phyloP scores from a whole-genome alignment of 2,888 invertebrate species.

The Drosophila rubida region DNA sequence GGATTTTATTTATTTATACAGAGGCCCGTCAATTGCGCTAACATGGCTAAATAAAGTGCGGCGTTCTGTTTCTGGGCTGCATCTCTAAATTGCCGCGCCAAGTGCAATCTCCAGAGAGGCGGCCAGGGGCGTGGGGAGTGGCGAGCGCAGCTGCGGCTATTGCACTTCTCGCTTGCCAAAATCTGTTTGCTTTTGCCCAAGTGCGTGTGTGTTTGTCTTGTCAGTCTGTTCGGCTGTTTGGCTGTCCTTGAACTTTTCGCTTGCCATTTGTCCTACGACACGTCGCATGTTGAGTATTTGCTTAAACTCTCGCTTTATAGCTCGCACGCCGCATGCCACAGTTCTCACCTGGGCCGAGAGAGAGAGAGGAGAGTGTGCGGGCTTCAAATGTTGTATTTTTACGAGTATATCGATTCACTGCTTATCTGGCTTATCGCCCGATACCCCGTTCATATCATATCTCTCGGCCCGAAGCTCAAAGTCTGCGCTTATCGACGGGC shows the following conservation, averaged over 20 bases:
- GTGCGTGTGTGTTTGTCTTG: neutral
- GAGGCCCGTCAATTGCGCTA: conserved; percentile 39
- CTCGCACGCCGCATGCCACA: conserved; percentile 35
- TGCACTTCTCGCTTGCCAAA: conserved; percentile 54
- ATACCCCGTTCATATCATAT: conserved; percentile 40
- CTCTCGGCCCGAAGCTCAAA: conserved; percentile 38
- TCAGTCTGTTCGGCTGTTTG: conserved; percentile 1
- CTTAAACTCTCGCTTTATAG: conserved; percentile 15
- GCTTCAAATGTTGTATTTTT: neutral
- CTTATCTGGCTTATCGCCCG: conserved; percentile 43
- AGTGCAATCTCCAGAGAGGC: conserved; percentile 11
- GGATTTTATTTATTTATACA: conserved; percentile 33
- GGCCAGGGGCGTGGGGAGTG: no score
- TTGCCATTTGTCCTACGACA: conserved; percentile 22
- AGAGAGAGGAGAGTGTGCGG: no score
- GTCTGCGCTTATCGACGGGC: conserved; percentile 49
- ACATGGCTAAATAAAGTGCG: conserved; percentile 43
- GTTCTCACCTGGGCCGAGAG: conserved; percentile 2
- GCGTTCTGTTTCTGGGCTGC: conserved; percentile 37
- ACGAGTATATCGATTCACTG: conserved; percentile 60
- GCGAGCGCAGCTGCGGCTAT: conserved; percentile 40
- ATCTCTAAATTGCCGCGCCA: conserved; percentile 48
- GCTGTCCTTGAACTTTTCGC: conserved; percentile 64
- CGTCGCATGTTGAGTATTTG: conserved; percentile 13
- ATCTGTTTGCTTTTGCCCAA: neutral